Base-by-base conservation (phyloP, 2,113 vertebrate species). In the Camelus dromedarius region DNA sequence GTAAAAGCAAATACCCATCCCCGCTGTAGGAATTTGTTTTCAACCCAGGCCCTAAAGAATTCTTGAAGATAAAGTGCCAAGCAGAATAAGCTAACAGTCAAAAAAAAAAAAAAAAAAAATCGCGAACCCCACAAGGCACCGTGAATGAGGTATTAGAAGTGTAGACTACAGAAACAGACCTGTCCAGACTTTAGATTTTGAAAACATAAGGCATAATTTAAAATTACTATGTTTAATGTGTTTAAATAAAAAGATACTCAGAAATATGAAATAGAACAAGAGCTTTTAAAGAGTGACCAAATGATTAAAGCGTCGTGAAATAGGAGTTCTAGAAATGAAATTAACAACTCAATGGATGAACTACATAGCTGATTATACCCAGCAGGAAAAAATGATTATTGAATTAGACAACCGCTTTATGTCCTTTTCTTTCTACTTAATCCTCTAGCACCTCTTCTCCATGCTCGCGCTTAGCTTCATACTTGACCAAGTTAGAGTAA, bases 201-300 rank as follows among this genome's bases (percentile, higher is more conserved):
- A 85, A 76, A 89, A 66, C 48, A 52, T 46, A 50, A 52, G 20
- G 26, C n/a, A 30, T 56, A 46, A 46, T 91, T 76, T 89, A 58
- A 67, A 67, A 16, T 87, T 15, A 84, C 13, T 72, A 42, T 32
- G 50, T 66, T 80, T 72, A 70, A 54, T 81, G 20, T 58, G 16
- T 73, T 88, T 66, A 86, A 92, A 94, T 80, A 30, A 32, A 83
- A 88, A 86, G 20, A 80, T 16, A 77, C 52, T 80, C 89, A 35
- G 62, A 96, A 66, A 13, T 85, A 46, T 81, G 52, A 58, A 92
- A 84, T 81, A 10, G 10, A 91, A 42, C 6, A 64, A 89, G 38
- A 83, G 46, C 75, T 30, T 38, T 87, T 86, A 89, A 94, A 95
- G 86, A 89, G 75, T 92, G 12, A 60, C 38, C 19, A 58, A 83